Evolutionary conservation across 1,140 invertebrate genomes (phyloP).

Genomic region (Riptortus pedestris): DNA sequence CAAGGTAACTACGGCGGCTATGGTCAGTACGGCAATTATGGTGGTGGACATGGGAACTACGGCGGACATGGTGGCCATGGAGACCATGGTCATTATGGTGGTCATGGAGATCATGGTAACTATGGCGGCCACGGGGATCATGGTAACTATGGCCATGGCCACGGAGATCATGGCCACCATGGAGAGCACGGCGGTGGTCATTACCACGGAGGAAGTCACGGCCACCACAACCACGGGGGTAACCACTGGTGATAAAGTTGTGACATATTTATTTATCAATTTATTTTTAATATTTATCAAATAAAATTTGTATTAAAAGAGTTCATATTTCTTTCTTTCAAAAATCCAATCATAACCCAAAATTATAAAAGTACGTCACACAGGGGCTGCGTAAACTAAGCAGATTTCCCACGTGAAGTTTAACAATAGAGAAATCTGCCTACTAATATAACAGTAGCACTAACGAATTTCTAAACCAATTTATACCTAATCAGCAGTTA

Average conservation of each 20-base stretch:
- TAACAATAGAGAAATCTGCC: too few relatives aligned
- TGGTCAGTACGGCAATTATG: background rate
- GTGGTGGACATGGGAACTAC: background rate
- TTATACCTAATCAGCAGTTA: too few relatives aligned
- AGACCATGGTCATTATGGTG: background rate
- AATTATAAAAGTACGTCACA: too few relatives aligned
- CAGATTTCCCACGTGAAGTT: too few relatives aligned
- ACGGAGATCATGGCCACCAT: background rate
- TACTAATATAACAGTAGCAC: too few relatives aligned
- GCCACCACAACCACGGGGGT: background rate
- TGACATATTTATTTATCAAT: too few relatives aligned
- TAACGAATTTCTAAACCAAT: too few relatives aligned
- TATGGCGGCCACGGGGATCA: background rate
- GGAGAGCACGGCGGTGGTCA: background rate
- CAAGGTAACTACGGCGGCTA: conserved; percentile 2
- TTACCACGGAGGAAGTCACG: background rate
- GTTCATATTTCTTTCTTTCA: too few relatives aligned
- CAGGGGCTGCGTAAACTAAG: too few relatives aligned
- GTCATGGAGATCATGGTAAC: background rate
- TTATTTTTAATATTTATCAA: too few relatives aligned
- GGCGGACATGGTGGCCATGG: background rate
- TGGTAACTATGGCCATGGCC: background rate
- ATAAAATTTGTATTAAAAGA: background rate
- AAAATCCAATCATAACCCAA: too few relatives aligned
- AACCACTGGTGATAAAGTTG: background rate